Conservation (phyloP, 2,888 invertebrate species). For the Cylloceria caligata region DNA sequence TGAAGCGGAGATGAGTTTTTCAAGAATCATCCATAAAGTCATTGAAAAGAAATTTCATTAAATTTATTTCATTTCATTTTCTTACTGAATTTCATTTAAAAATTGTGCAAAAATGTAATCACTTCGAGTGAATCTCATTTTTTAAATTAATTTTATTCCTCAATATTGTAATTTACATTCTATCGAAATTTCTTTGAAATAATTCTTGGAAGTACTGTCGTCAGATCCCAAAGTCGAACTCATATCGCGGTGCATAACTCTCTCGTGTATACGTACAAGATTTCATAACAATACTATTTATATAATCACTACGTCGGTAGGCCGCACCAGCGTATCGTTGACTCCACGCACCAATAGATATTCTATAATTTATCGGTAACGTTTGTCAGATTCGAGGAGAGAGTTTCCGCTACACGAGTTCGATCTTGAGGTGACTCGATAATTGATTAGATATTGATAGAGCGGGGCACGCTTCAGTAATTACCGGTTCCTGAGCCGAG, state of each 20-base stretch:
- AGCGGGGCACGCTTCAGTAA: constrained; percentile 46
- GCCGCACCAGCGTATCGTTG: constrained; percentile 43
- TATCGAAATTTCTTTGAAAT: not conserved
- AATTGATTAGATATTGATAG: constrained; percentile 64
- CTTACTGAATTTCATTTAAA: no score
- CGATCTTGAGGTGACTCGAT: constrained; percentile 64
- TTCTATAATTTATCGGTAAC: constrained; percentile 47
- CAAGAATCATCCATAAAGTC: no score
- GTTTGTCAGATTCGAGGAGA: constrained; percentile 23
- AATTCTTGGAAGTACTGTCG: constrained; percentile 62
- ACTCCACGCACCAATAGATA: constrained; percentile 47
- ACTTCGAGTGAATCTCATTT: no score
- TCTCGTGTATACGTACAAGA: not conserved
- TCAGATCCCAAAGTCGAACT: constrained; percentile 70
- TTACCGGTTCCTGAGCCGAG: constrained; percentile 41
- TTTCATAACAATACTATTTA: constrained; percentile 23
- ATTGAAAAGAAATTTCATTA: no score
- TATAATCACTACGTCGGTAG: not conserved
- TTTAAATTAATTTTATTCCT: no score
- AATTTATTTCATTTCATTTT: no score
- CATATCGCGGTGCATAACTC: constrained; percentile 53
- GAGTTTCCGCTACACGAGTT: constrained; percentile 51
- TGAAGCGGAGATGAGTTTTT: no score
- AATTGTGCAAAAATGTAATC: no score
- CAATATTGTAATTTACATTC: not conserved